Evolutionary conservation across 2,113 vertebrate genomes (phyloP).

Genomic region (Chitala chitala): DNA sequence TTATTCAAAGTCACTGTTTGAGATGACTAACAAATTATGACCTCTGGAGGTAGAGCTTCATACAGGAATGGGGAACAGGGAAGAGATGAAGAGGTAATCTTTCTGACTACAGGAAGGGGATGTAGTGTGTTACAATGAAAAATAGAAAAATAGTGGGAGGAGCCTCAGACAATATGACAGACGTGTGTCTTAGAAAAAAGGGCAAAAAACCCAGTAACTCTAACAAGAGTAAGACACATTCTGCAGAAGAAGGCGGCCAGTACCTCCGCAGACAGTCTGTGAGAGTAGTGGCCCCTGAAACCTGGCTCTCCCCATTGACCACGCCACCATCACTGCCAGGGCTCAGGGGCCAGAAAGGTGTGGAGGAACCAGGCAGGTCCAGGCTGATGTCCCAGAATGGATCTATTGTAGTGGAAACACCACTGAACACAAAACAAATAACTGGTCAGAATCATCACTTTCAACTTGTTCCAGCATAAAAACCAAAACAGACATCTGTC

Average conservation of each 20-base stretch:
- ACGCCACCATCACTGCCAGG: slow-evolving; percentile 86
- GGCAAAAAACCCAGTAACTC: background rate
- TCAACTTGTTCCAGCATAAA: too few relatives aligned
- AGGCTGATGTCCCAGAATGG: slow-evolving; percentile 98
- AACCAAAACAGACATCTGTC: too few relatives aligned
- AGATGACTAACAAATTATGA: too few relatives aligned
- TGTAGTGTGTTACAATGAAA: too few relatives aligned
- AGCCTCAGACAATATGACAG: background rate
- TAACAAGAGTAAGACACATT: background rate
- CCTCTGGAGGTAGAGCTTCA: too few relatives aligned
- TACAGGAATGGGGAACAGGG: too few relatives aligned
- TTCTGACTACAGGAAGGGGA: background rate
- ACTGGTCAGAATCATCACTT: too few relatives aligned
- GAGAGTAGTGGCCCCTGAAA: slow-evolving; percentile 86
- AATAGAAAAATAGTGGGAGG: background rate
- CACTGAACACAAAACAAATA: slow-evolving; percentile 54
- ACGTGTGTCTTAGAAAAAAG: too few relatives aligned
- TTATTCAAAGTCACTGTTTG: too few relatives aligned
- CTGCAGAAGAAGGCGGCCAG: background rate
- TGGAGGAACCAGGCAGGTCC: slow-evolving; percentile 94
- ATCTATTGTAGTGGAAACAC: slow-evolving; percentile 97
- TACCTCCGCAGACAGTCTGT: slow-evolving; percentile 97
- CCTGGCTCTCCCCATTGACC: slow-evolving; percentile 90
- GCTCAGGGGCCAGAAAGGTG: slow-evolving; percentile 96
- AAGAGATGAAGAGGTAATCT: too few relatives aligned